phyloP scores from a whole-genome alignment of 2,113 vertebrate species.

The Dipodomys ordii region DNA sequence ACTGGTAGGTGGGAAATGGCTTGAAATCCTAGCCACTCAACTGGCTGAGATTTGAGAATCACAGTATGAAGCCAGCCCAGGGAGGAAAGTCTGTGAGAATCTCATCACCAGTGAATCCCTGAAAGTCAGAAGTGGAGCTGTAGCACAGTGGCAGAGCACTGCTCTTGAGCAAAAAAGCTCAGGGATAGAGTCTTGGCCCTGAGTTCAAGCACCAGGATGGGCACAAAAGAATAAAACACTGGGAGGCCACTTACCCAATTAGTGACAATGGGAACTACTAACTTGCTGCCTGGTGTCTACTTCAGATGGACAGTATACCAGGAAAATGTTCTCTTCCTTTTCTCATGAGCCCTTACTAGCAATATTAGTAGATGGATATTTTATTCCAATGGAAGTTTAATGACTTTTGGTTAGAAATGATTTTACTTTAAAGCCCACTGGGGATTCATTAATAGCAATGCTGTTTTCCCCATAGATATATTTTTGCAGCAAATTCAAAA shows the following conservation, averaged over 20 bases:
- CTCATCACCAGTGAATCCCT: no score
- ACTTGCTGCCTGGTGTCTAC: background rate
- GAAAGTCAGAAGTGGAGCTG: no score
- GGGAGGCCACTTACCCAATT: background rate
- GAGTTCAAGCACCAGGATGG: no score
- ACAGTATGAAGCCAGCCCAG: no score
- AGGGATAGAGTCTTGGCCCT: no score
- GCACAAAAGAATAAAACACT: background rate
- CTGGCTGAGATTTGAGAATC: no score
- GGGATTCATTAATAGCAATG: conserved; percentile 52
- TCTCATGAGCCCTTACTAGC: background rate
- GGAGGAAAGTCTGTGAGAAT: no score
- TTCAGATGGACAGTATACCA: background rate
- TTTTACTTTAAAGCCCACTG: conserved; percentile 59
- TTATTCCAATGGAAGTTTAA: conserved; percentile 42
- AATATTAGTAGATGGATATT: conserved; percentile 35
- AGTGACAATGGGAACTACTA: no score
- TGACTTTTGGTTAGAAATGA: conserved; percentile 55
- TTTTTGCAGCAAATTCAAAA: conserved; percentile 64
- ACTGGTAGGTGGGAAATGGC: no score
- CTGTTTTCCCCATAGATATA: background rate
- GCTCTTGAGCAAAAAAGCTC: no score
- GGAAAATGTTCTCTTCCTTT: background rate
- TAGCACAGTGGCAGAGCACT: no score
- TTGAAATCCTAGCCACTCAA: no score